A percentile compares a stretch with the other conserved stretches of the same genome.
Evolutionary conservation across 2,888 invertebrate species (phyloP).

Genomic region (Hydraecia micacea): DNA sequence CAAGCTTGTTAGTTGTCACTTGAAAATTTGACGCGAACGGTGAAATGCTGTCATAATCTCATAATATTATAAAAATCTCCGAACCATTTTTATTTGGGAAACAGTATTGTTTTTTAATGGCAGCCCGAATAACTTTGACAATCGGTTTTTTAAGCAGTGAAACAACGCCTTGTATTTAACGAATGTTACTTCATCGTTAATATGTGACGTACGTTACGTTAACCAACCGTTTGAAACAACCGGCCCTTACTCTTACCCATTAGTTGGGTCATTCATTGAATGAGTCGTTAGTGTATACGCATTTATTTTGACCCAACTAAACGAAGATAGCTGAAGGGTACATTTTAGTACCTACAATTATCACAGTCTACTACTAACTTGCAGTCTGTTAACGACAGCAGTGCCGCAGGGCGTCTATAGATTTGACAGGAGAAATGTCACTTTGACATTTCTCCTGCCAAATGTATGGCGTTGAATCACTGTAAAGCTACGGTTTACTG

Average conservation of each 20-base stretch:
- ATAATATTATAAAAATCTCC: too few relatives aligned
- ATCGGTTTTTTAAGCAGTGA: too few relatives aligned
- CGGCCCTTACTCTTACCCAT: slow-evolving; percentile 23
- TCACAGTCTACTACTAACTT: neutral
- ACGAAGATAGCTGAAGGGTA: slow-evolving; percentile 13
- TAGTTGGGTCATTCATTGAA: slow-evolving; percentile 39
- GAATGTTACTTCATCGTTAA: too few relatives aligned
- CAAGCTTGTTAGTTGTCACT: too few relatives aligned
- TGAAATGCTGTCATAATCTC: too few relatives aligned
- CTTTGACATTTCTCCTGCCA: neutral
- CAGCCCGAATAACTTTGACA: too few relatives aligned
- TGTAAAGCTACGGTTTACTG: neutral
- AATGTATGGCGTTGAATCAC: neutral
- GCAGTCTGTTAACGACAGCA: neutral
- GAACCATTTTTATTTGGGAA: too few relatives aligned
- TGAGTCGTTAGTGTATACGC: slow-evolving; percentile 41
- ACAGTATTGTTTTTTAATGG: too few relatives aligned
- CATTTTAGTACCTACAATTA: neutral
- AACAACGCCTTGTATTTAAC: too few relatives aligned
- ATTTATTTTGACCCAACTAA: slow-evolving; percentile 30
- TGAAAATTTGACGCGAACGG: too few relatives aligned
- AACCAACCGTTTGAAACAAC: too few relatives aligned
- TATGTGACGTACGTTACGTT: too few relatives aligned
- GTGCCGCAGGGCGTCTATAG: neutral
- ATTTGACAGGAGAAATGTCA: neutral